Conservation (phyloP, 2,888 invertebrate species). For the Drosophila prolongata region DNA sequence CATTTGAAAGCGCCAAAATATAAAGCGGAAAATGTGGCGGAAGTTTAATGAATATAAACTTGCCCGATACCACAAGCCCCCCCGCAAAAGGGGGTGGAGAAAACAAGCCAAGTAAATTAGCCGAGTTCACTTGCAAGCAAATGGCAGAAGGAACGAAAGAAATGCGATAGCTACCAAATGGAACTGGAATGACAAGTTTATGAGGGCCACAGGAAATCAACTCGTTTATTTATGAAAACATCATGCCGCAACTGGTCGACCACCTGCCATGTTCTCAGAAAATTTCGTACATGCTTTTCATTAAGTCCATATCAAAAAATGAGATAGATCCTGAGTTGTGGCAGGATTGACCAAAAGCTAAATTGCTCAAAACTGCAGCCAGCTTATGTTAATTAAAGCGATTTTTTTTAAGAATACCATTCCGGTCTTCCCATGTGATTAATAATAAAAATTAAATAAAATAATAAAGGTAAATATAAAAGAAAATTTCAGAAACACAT, state of each 20-base stretch:
- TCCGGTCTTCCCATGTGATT: no score
- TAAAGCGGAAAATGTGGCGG: constrained; percentile 69
- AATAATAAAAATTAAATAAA: no score
- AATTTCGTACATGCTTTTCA: background rate
- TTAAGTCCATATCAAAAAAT: no score
- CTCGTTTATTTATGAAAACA: constrained; percentile 35
- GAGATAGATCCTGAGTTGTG: no score
- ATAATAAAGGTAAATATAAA: no score
- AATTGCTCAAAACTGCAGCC: no score
- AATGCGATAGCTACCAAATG: constrained; percentile 34
- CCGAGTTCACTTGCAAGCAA: constrained; percentile 33
- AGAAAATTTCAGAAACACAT: no score
- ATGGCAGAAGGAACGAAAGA: constrained; percentile 16
- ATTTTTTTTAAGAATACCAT: no score
- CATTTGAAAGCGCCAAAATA: constrained; percentile 54
- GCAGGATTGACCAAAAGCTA: no score
- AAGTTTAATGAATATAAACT: constrained; percentile 80
- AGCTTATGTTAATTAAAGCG: no score
- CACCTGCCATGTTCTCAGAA: constrained; percentile 14
- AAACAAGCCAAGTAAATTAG: constrained; percentile 74
- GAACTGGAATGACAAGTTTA: constrained; percentile 40
- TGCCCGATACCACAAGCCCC: constrained; percentile 53
- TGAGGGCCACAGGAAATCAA: constrained; percentile 39
- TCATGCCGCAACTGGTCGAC: background rate
- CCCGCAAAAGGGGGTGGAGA: constrained; percentile 13